Evolutionary conservation across 2,888 invertebrate genomes (phyloP).

Genomic region (Agonopterix subpropinquella): DNA sequence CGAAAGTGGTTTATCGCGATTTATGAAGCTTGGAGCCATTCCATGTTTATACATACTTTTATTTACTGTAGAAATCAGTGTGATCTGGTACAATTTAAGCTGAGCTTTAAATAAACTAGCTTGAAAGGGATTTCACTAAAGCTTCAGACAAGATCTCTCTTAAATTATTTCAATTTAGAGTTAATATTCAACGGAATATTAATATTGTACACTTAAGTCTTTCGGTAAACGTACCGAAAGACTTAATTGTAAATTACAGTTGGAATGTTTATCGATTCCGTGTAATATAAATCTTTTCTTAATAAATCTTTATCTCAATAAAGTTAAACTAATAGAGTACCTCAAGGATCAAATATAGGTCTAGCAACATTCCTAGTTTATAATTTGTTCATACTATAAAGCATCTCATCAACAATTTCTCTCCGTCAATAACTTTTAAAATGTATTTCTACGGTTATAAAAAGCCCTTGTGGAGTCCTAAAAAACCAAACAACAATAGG

Average conservation of each 20-base stretch:
- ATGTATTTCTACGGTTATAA: conserved; percentile 16
- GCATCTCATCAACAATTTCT: conserved; percentile 3
- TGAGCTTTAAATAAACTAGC: background rate
- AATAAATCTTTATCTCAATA: no score
- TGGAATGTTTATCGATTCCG: no score
- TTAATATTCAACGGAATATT: no score
- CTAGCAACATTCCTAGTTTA: no score
- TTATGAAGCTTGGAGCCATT: conserved; percentile 18
- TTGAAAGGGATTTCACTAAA: background rate
- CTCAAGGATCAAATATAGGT: no score
- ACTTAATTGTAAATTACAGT: no score
- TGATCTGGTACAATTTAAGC: conserved; percentile 13
- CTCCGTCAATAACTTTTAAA: conserved; percentile 13
- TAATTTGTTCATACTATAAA: no score
- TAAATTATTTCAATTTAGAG: background rate
- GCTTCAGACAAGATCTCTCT: conserved; percentile 5
- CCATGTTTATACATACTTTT: conserved; percentile 28
- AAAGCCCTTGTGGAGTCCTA: conserved; percentile 31
- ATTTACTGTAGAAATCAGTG: conserved; percentile 41
- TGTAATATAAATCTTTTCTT: no score
- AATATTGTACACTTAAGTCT: no score
- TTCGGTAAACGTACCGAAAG: no score
- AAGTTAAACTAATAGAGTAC: no score
- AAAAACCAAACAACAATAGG: conserved; percentile 51
- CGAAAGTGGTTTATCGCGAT: conserved; percentile 33